These are phyloP conservation scores for Osmerus eperlanus DNA, from an alignment of 2,113 vertebrate species.

Conservation along the genomic window DNA sequence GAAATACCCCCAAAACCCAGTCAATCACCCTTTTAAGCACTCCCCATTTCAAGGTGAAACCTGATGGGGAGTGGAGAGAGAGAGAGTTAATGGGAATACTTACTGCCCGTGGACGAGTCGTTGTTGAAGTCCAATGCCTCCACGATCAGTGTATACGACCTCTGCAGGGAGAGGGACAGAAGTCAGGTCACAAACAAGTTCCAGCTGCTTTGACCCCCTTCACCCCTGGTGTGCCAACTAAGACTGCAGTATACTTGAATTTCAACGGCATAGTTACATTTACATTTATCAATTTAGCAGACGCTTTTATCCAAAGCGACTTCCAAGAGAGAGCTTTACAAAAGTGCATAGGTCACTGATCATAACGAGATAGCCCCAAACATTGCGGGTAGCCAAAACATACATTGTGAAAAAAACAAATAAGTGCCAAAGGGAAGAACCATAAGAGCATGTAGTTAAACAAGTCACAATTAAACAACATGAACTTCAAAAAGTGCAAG, in stretches of 20 bases:
- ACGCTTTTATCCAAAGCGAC: too few relatives aligned
- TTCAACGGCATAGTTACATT: neutral
- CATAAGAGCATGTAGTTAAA: too few relatives aligned
- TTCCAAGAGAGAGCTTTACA: too few relatives aligned
- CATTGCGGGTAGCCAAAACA: too few relatives aligned
- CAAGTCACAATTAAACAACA: too few relatives aligned
- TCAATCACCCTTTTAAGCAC: neutral
- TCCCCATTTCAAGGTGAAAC: neutral
- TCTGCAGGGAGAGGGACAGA: conserved; percentile 62
- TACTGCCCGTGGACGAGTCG: conserved; percentile 76
- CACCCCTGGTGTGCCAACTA: neutral
- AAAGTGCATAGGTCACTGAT: too few relatives aligned
- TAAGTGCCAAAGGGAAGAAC: too few relatives aligned
- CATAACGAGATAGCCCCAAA: too few relatives aligned
- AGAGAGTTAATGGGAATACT: conserved; percentile 60
- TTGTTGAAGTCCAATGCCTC: conserved; percentile 92
- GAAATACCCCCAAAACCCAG: too few relatives aligned
- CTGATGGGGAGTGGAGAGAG: neutral
- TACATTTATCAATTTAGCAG: too few relatives aligned
- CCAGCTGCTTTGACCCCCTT: neutral
- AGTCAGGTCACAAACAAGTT: neutral
- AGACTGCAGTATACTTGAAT: neutral
- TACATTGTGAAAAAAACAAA: too few relatives aligned
- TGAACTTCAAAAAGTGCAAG: too few relatives aligned
- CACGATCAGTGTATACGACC: conserved; percentile 87